phyloP scores from a whole-genome alignment of 2,888 invertebrate genomes.

The Drosophila parthenogenetica region DNA sequence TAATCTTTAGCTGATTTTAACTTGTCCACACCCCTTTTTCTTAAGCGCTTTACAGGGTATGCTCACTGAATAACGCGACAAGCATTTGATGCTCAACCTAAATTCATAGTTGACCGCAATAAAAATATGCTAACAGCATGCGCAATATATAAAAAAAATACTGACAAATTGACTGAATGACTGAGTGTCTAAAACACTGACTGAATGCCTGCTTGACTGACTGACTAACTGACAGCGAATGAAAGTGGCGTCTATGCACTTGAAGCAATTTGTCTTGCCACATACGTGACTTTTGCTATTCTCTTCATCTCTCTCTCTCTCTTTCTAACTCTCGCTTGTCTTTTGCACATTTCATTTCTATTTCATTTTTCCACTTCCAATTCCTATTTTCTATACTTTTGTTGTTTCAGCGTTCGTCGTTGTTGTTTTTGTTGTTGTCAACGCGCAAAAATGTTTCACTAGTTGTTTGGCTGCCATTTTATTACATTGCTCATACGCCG shows the following conservation, averaged over 20 bases:
- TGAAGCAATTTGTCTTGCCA: constrained; percentile 74
- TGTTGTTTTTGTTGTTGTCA: constrained; percentile 36
- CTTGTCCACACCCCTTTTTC: background rate
- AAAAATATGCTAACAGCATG: constrained; percentile 67
- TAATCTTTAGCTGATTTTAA: too few species aligned
- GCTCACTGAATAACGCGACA: constrained; percentile 38
- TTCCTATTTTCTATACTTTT: background rate
- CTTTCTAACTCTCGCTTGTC: background rate
- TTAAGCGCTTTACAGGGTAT: constrained; percentile 13
- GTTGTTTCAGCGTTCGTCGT: background rate
- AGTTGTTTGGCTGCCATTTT: constrained; percentile 49
- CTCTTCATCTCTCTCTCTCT: constrained; percentile 3
- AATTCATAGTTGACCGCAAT: constrained; percentile 72
- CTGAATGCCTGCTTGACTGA: constrained; percentile 23
- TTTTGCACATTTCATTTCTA: constrained; percentile 39
- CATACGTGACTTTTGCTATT: constrained; percentile 71
- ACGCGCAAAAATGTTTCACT: constrained; percentile 40
- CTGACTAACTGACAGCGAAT: constrained; percentile 40
- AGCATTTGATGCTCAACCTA: constrained; percentile 46
- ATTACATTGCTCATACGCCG: constrained; percentile 60
- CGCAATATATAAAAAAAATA: constrained; percentile 81
- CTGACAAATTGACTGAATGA: constrained; percentile 44
- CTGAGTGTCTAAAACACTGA: constrained; percentile 42
- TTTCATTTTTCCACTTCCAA: constrained; percentile 16
- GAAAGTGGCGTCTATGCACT: constrained; percentile 63